Base-by-base conservation (phyloP, 1,140 invertebrate genomes). In the Macrobrachium nipponense region DNA sequence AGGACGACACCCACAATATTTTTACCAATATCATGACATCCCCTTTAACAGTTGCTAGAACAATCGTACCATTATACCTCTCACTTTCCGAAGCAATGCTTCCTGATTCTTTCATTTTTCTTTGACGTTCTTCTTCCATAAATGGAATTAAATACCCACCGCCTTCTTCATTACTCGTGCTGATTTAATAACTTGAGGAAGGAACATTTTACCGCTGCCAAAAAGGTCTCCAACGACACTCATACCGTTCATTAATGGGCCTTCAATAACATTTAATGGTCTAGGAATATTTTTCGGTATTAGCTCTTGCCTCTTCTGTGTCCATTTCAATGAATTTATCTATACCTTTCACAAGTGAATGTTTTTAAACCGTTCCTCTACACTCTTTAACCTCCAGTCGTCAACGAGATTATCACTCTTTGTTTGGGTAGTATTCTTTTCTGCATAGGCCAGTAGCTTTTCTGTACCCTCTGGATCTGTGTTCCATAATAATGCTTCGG, bases 1-100 rank as follows among this genome's bases (percentile, higher is more conserved):
- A 94, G 89, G n/a, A 94, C 94, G 51, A 94, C 94, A 79, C 89
- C 93, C 17, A 94, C 94, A 89, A 94, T 94, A 89, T 94, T 94
- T 90, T 94, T 94, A 23, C 94, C 94, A 91, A 94, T 94, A 89
- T 94, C 94, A 90, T 94, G 94, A 94, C 94, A 91, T 94, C 94
- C 43, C 94, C 94, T 90, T 94, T 94, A 14, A 94, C 94, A 17
- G 94, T 94, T 5, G 94, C 94, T 76, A 94, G 88, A 12, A 94
- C 92, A 66, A 94, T 91, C 17, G 92, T 93, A 0, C 93, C 93
- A 66, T 89, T 90, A 90, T 92, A 93, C 18, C 90, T 90, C 83
- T 90, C 91, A 84, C 77, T 82, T 66, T 87, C 59, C 59, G 78
- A 68, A 61, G 81, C 59, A 27, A 27, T 80, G 10, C 86, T 88